Evolutionary conservation across 2,888 invertebrate species (phyloP).

Genomic region (Ecliptopera silaceata): DNA sequence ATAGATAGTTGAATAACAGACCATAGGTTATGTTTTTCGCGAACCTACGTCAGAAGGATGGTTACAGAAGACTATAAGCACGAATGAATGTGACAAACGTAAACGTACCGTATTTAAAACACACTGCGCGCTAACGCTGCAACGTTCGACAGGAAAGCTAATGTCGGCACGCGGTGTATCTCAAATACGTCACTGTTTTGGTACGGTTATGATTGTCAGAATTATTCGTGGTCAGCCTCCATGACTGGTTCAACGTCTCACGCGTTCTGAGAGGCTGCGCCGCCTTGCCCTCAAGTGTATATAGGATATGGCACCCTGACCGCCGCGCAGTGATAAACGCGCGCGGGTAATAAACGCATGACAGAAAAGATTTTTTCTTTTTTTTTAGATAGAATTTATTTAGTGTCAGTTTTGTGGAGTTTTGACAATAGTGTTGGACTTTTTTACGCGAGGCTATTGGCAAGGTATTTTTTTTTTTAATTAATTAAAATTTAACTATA

Average conservation of each 20-base stretch:
- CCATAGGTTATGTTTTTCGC: slow-evolving; percentile 1
- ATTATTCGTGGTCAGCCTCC: too few relatives aligned
- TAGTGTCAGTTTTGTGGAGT: slow-evolving; percentile 25
- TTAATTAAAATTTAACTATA: neutral
- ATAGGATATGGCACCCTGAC: slow-evolving; percentile 13
- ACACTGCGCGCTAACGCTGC: too few relatives aligned
- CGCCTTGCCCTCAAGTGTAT: slow-evolving; percentile 2
- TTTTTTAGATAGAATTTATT: slow-evolving; percentile 19
- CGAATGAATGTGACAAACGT: too few relatives aligned
- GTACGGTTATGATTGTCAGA: too few relatives aligned
- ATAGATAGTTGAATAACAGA: neutral
- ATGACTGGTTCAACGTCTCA: neutral
- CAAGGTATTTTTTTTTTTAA: slow-evolving; percentile 9
- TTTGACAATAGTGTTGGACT: slow-evolving; percentile 17
- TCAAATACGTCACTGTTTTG: too few relatives aligned
- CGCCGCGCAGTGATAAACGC: slow-evolving; percentile 10
- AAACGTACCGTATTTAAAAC: too few relatives aligned
- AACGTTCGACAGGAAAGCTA: too few relatives aligned
- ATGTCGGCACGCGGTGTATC: too few relatives aligned
- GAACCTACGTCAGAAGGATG: slow-evolving; percentile 8
- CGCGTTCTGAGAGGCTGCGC: neutral
- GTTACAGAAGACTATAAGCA: too few relatives aligned
- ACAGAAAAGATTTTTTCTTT: slow-evolving; percentile 19
- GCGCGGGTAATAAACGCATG: slow-evolving; percentile 13
- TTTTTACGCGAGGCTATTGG: slow-evolving; percentile 4